These are phyloP conservation scores for Cynopterus sphinx DNA, from an alignment of 2,797 vertebrate genomes.

Conservation along the genomic window DNA sequence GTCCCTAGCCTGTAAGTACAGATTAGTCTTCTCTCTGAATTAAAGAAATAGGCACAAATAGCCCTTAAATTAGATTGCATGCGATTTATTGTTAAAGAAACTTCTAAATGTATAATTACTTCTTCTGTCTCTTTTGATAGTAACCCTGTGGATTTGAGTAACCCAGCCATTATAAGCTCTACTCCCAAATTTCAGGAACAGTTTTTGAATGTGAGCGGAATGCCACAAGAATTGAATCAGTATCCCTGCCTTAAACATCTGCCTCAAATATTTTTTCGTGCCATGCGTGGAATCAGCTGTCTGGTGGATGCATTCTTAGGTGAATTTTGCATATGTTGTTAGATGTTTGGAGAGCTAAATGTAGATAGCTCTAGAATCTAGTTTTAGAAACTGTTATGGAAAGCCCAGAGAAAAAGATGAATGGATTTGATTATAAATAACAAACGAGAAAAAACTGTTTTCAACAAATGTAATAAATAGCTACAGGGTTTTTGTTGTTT, in stretches of 20 bases:
- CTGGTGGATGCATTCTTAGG: conserved; percentile 96
- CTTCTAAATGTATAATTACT: conserved; percentile 68
- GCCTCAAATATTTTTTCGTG: conserved; percentile 94
- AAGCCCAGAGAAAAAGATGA: conserved; percentile 31
- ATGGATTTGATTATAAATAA: conserved; percentile 32
- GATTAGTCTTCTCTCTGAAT: neutral
- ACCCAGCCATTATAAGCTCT: conserved; percentile 95
- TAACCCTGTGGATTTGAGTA: conserved; percentile 95
- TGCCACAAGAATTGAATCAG: conserved; percentile 95
- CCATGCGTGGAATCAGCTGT: conserved; percentile 94
- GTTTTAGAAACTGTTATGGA: conserved; percentile 18
- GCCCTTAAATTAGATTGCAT: conserved; percentile 43
- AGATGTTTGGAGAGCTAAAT: conserved; percentile 39
- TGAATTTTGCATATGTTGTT: conserved; percentile 82
- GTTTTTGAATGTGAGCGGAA: conserved; percentile 93
- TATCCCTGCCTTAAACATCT: conserved; percentile 95
- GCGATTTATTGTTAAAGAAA: conserved; percentile 45
- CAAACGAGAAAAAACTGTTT: conserved; percentile 30
- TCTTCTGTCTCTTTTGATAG: conserved; percentile 82
- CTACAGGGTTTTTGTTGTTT: conserved; percentile 6
- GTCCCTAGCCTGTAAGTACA: neutral
- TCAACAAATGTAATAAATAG: conserved; percentile 8
- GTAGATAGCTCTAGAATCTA: conserved; percentile 20
- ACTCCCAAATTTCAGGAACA: conserved; percentile 94
- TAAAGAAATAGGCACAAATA: conserved; percentile 38